Evolutionary conservation across 2,797 vertebrate species (phyloP).

Genomic region (Siniperca obscura): DNA sequence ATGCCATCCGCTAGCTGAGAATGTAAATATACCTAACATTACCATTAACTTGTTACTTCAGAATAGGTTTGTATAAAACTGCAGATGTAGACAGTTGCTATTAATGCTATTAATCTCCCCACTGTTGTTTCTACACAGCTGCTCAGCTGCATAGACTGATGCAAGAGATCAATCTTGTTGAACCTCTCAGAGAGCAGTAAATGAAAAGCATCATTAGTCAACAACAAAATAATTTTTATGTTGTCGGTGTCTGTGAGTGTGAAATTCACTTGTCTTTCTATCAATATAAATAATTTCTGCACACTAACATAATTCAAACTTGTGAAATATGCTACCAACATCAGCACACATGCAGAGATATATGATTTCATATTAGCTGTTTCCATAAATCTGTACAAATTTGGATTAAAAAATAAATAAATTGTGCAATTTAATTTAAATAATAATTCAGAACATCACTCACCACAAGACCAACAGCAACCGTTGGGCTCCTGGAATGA

Average conservation of each 20-base stretch:
- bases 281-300: background rate
- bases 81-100: constrained; percentile 1
- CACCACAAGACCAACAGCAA: constrained; percentile 60
- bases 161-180: background rate
- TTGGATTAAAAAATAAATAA: background rate
- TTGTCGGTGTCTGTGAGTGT: background rate
- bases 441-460: constrained; percentile 55
- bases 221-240: background rate
- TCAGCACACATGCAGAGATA: background rate
- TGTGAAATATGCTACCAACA: background rate
- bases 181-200: background rate
- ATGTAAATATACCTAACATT: constrained; percentile 72
- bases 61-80: constrained; percentile 4
- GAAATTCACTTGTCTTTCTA: background rate
- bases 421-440: background rate
- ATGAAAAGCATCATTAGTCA: constrained; percentile 17
- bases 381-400: constrained; percentile 1
- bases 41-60: constrained; percentile 44
- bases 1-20: constrained; percentile 43
- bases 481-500: constrained; percentile 33
- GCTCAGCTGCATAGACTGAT: background rate
- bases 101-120: background rate
- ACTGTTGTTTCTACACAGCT: constrained; percentile 6
- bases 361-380: background rate
- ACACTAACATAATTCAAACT: background rate